A percentile compares a stretch with the other conserved stretches of the same genome.
phyloP scores from a whole-genome alignment of 1,140 invertebrate species.

The Rhopalosiphum padi region DNA sequence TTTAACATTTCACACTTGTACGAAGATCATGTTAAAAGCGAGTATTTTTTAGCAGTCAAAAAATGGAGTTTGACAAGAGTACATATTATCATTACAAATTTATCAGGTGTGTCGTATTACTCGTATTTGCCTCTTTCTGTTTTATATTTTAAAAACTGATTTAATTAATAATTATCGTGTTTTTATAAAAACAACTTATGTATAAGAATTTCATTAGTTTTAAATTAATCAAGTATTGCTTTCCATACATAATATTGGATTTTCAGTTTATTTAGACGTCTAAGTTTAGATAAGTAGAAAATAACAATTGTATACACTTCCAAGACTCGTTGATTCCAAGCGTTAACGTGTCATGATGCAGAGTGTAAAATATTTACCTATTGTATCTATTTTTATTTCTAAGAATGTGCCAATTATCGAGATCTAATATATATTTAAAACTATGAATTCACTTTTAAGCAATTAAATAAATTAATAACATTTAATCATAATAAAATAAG shows the following conservation, averaged over 20 bases:
- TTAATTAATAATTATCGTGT: background rate
- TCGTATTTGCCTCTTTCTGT: background rate
- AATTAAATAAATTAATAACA: background rate
- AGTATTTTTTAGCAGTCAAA: background rate
- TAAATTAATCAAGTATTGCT: too few species aligned
- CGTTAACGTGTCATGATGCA: too few species aligned
- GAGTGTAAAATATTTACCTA: background rate
- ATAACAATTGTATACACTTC: background rate
- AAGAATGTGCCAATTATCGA: background rate
- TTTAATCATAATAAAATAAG: background rate
- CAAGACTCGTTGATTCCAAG: background rate
- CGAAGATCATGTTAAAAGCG: background rate
- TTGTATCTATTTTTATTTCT: background rate
- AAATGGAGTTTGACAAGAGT: background rate
- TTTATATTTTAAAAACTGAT: background rate
- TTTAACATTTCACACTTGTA: background rate
- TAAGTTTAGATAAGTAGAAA: background rate
- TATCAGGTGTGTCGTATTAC: background rate
- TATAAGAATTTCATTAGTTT: background rate
- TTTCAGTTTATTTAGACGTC: background rate
- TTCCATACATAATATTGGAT: too few species aligned
- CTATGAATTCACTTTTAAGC: background rate
- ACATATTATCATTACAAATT: background rate
- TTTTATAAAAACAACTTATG: too few species aligned
- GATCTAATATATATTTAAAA: background rate